Conservation (phyloP, 2,888 invertebrate species). For the Ptilodon capucinus region DNA sequence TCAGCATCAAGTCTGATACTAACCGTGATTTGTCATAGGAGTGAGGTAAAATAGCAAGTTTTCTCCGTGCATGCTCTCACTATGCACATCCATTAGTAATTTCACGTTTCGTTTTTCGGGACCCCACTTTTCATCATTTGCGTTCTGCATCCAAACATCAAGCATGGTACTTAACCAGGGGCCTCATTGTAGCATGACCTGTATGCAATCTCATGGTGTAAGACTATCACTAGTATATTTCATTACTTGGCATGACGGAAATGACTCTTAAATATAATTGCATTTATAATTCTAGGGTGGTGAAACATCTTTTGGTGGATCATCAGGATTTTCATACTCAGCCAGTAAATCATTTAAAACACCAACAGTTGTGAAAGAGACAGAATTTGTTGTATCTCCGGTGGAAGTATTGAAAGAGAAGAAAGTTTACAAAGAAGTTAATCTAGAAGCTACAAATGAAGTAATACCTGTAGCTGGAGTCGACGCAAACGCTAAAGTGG, state of each 20-base stretch:
- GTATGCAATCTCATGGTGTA: no score
- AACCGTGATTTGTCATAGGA: conserved; percentile 31
- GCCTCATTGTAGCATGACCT: neutral
- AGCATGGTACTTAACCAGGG: conserved; percentile 16
- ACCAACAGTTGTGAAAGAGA: conserved; percentile 40
- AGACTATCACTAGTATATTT: no score
- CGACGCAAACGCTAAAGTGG: conserved; percentile 26
- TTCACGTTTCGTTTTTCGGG: conserved; percentile 18
- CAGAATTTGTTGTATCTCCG: conserved; percentile 37
- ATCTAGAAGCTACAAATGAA: conserved; percentile 55
- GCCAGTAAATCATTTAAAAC: conserved; percentile 49
- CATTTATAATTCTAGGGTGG: conserved; percentile 49
- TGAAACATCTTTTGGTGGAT: conserved; percentile 45
- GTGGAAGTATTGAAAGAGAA: conserved; percentile 37
- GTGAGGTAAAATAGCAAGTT: conserved; percentile 43
- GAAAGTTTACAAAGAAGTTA: conserved; percentile 49
- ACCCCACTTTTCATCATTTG: conserved; percentile 6
- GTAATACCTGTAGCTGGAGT: conserved; percentile 39
- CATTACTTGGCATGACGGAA: neutral
- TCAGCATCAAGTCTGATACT: conserved; percentile 15
- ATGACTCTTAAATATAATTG: neutral
- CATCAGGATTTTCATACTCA: conserved; percentile 52
- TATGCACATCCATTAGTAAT: conserved; percentile 35
- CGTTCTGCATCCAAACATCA: neutral
- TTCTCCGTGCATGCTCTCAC: conserved; percentile 41